Evolutionary conservation across 2,888 invertebrate genomes (phyloP), one percentile per base, ranked within the genome.

Genomic region (Laothoe populi): DNA sequence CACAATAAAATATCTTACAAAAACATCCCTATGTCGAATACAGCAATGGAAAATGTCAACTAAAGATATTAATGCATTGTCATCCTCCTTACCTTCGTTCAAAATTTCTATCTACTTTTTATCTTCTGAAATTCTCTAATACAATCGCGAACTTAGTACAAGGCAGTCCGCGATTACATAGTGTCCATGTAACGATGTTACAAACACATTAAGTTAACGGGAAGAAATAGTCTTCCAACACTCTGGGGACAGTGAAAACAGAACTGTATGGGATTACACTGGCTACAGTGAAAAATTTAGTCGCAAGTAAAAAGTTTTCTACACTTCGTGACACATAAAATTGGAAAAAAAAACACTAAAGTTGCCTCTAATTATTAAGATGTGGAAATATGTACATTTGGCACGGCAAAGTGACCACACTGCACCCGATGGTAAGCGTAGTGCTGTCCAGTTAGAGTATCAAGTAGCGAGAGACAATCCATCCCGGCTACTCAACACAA

Each of bases 281-380:
- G 70, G 67, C 61, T 63, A 65, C 74, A 71, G 78, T 80, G 79
- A 81, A 78, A 78, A 78, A 75, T 77, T 71, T 72, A 71, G 71
- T 70, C 66, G 63, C 62, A 60, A 61, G 64, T 31, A 59, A 46
- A 48, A 60, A 24, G 61, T 59, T 45, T 58, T n/a, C 11, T 13
- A 46, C 59, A 57, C 66, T 66, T 59, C 69, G 64, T 61, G 62
- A 63, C 66, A 60, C 68, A 68, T 81, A 78, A 82, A 82, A 84
- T 81, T 81, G 76, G 78, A 77, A 81, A 78, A n/a, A 84, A 84
- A 81, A 80, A 78, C 70, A 63, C 74, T 70, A 68, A 70, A 73
- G 71, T 68, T 69, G 65, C 72, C 65, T 64, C 73, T 82, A 79
- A 82, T 79, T 75, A 77, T 77, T 61, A 40, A 46, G 45, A 38